phyloP scores from a whole-genome alignment of 2,888 invertebrate genomes.

The Rhodophaea formosa region DNA sequence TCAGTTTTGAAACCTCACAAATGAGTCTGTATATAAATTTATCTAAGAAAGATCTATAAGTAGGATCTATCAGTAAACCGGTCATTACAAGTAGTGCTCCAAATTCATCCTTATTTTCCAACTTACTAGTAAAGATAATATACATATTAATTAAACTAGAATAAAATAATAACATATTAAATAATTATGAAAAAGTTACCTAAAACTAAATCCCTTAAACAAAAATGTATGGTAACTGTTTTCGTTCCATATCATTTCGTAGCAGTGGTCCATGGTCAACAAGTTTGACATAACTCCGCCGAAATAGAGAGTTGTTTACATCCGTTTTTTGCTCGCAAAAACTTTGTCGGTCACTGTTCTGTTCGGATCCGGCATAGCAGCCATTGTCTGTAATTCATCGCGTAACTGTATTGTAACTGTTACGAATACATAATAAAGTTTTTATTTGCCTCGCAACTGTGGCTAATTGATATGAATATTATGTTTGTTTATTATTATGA shows the following conservation, averaged over 20 bases:
- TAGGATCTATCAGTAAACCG: too few species aligned
- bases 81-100: too few species aligned
- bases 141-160: too few species aligned
- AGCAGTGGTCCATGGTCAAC: not conserved
- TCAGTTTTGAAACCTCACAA: too few species aligned
- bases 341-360: conserved; percentile 35
- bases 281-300: conserved; percentile 24
- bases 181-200: too few species aligned
- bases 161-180: too few species aligned
- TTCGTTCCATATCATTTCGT: not conserved
- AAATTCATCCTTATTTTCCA: too few species aligned
- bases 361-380: conserved; percentile 20
- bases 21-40: too few species aligned
- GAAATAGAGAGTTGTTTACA: conserved; percentile 70
- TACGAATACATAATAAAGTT: conserved; percentile 13
- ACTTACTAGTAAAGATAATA: too few species aligned
- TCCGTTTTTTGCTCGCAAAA: conserved; percentile 47
- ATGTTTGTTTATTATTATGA: not conserved
- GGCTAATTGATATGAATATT: not conserved
- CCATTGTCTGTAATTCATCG: conserved; percentile 11
- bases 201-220: too few species aligned
- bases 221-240: too few species aligned
- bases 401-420: conserved; percentile 19
- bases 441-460: not conserved
- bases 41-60: too few species aligned